phyloP scores from a whole-genome alignment of 2,797 vertebrate genomes.

The Dendrocincla fuliginosa region DNA sequence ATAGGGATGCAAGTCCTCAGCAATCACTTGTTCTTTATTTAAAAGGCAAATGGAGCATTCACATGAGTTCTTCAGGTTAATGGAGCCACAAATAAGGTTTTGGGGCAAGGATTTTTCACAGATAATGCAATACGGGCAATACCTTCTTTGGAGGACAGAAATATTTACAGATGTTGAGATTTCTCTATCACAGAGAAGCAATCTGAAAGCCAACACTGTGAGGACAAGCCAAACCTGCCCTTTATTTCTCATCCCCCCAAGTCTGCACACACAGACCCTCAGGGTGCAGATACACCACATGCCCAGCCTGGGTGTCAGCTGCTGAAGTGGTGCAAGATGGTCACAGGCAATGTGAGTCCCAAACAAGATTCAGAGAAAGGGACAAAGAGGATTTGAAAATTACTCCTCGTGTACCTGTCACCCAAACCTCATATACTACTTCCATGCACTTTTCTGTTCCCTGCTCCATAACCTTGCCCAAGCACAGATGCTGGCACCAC shows the following conservation, averaged over 20 bases:
- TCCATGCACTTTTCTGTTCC: background rate
- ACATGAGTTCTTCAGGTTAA: conserved; percentile 59
- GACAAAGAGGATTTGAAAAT: background rate
- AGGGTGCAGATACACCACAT: background rate
- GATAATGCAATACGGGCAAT: background rate
- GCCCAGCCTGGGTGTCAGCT: background rate
- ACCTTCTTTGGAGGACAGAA: conserved; percentile 20
- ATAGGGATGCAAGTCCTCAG: conserved; percentile 52
- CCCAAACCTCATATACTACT: fast-evolving
- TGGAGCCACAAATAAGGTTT: conserved; percentile 55
- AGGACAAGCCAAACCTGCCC: background rate
- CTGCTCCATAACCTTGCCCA: background rate
- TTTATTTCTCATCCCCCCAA: background rate
- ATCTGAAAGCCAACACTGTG: background rate
- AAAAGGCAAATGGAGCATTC: conserved; percentile 67
- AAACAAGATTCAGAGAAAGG: background rate
- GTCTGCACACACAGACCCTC: background rate
- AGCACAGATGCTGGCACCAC: background rate
- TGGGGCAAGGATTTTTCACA: conserved; percentile 53
- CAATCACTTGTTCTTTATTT: conserved; percentile 63
- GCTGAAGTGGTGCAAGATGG: background rate
- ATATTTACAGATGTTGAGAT: conserved; percentile 38
- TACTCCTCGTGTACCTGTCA: background rate
- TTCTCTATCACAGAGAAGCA: background rate
- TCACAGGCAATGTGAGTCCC: background rate